A percentile compares a stretch with the other conserved stretches of the same genome.
These are phyloP conservation scores for Muscicapa striata DNA, from an alignment of 2,797 vertebrate species.

Conservation along the genomic window DNA sequence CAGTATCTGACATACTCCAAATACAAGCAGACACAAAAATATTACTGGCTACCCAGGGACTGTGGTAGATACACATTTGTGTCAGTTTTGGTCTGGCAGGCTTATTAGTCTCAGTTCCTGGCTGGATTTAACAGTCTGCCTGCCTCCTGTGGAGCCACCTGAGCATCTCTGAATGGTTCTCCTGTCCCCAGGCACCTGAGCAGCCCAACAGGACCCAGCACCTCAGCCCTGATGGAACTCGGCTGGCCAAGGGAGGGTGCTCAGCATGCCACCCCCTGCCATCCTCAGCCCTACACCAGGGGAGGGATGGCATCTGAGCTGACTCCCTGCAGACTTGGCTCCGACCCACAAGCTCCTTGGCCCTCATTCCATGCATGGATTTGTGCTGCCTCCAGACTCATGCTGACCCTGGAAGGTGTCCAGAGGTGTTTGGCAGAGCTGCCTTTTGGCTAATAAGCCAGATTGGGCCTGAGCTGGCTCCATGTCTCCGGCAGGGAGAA, in stretches of 20 bases:
- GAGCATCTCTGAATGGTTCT: background rate
- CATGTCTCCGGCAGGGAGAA: background rate
- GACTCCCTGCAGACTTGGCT: background rate
- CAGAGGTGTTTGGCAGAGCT: background rate
- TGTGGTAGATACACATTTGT: background rate
- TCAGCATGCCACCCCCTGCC: background rate
- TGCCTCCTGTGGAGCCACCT: background rate
- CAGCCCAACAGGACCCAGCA: background rate
- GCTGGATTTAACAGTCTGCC: background rate
- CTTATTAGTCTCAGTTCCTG: background rate
- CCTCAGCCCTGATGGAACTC: background rate
- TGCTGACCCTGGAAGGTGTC: constrained; percentile 25
- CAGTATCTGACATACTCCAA: background rate
- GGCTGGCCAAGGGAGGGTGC: background rate
- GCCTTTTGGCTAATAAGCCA: background rate
- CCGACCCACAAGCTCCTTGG: background rate
- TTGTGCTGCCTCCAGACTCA: constrained; percentile 14
- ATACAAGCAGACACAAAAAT: background rate
- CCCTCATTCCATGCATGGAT: rapidly evolving
- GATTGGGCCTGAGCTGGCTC: background rate
- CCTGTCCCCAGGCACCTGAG: background rate
- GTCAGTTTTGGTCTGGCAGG: background rate
- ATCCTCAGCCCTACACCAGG: rapidly evolving
- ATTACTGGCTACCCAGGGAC: background rate
- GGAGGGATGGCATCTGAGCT: rapidly evolving